Conservation (phyloP, 2,888 invertebrate species). For the Prionchulus punctatus region DNA sequence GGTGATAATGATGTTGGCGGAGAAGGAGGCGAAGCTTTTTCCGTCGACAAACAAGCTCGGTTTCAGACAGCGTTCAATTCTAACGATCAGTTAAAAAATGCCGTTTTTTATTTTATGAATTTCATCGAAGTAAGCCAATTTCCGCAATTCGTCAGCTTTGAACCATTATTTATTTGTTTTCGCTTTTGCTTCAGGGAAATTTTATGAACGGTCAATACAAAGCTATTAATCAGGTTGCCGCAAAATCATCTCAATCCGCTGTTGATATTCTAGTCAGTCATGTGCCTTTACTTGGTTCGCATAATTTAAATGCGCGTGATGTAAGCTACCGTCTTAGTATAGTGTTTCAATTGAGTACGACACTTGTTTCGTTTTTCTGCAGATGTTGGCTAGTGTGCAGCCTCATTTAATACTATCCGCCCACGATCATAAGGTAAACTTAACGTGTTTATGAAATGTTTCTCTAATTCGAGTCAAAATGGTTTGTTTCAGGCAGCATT, state of each 20-base stretch:
- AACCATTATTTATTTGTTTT: too few relatives aligned
- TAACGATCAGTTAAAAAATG: background rate
- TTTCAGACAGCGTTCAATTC: too few relatives aligned
- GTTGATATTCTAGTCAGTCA: background rate
- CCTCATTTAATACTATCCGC: conserved; percentile 36
- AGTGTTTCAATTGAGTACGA: too few relatives aligned
- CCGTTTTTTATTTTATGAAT: background rate
- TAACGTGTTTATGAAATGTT: background rate
- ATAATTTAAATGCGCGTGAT: background rate
- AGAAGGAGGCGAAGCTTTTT: conserved; percentile 55
- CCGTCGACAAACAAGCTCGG: conserved; percentile 47
- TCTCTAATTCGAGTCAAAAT: too few relatives aligned
- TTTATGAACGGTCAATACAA: too few relatives aligned
- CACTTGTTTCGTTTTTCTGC: too few relatives aligned
- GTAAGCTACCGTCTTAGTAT: too few relatives aligned
- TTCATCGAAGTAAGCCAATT: background rate
- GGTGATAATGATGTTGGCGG: conserved; percentile 97
- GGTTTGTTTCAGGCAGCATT: background rate
- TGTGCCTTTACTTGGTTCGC: background rate
- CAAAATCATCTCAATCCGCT: too few relatives aligned
- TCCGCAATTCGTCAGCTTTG: too few relatives aligned
- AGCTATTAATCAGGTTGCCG: too few relatives aligned
- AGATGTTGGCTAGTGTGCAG: conserved; percentile 11
- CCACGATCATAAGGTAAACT: conserved; percentile 36
- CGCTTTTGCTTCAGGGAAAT: too few relatives aligned